These are phyloP conservation scores for Rafetus swinhoei DNA, from an alignment of 2,113 vertebrate species.

Conservation along the genomic window DNA sequence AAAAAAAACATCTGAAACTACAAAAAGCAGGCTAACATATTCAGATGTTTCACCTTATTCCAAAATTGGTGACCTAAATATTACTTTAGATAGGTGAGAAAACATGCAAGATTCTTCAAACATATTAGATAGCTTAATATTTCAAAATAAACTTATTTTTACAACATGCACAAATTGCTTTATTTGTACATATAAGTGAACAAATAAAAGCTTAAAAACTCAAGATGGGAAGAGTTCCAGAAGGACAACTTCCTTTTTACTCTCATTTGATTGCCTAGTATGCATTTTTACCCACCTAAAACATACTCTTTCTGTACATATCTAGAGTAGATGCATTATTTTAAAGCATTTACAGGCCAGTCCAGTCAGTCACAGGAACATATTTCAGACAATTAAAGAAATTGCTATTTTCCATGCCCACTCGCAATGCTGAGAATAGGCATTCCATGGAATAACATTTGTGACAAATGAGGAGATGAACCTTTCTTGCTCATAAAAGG, in stretches of 20 bases:
- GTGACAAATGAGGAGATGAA: rapidly evolving
- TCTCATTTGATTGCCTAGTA: not conserved
- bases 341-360: not conserved
- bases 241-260: not conserved
- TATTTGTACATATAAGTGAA: not conserved
- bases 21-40: not conserved
- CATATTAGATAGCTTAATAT: not conserved
- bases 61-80: not conserved
- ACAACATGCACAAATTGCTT: rapidly evolving
- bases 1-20: constrained; percentile 3
- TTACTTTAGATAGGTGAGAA: not conserved
- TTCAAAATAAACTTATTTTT: not conserved
- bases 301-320: not conserved
- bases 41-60: not conserved
- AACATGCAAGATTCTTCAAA: rapidly evolving
- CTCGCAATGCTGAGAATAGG: not conserved
- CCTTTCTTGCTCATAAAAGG: not conserved
- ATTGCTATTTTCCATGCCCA: rapidly evolving
- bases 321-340: rapidly evolving
- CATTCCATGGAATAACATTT: rapidly evolving
- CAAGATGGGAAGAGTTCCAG: no score
- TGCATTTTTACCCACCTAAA: not conserved
- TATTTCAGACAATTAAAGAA: rapidly evolving
- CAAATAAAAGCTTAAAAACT: not conserved
- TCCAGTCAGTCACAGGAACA: not conserved